Base-by-base conservation (phyloP, 2,797 vertebrate species). In the Acrossocheilus fasciatus region DNA sequence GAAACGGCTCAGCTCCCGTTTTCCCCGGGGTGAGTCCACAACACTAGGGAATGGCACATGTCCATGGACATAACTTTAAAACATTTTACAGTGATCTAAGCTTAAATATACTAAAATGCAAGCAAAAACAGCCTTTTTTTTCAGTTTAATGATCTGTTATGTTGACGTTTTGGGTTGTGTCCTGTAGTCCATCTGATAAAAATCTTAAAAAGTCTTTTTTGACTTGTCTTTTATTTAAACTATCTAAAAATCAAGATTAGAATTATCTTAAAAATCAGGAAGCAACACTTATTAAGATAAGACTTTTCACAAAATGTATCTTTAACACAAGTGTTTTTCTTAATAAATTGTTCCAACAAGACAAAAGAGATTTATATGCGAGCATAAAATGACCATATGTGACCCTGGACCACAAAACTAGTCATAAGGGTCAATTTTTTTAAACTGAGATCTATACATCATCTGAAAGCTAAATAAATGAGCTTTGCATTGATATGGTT, bases 21-120 rank as follows among this genome's bases (percentile, higher is more conserved):
- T 91, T 94, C 36, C 93, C 96, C 86, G 94, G 94, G 69, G 98
- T 98, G 93, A 97, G 97, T 95, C 17, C 3, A 62, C 34, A 41
- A 59, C 2, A 8, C 76, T 78, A 41, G 23, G 2, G 7, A 62
- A 43, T 4, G n/a, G 14, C 12, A 59, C 34, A 36, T n/a, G 3
- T 57, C 2, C n/a, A 18, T 47, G 43, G 41, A 14, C 4, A 47
- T 18, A 39, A 36, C 15, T 68, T 69, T 18, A 17, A 18, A 57
- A 10, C 10, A 57, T 9, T 57, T 23, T 57, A 54, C 18, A 23
- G 18, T 57, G 52, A 57, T 57, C 52, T 1, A 50, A 74, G 72
- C 17, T 4, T 50, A 50, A 74, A 74, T 74, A 74, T 30, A 10
- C n/a, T 10, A 30, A 17, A 17, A 26, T 73, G 23, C 12, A 8